phyloP scores from a whole-genome alignment of 2,888 invertebrate genomes.

The Ectropis crepuscularia region DNA sequence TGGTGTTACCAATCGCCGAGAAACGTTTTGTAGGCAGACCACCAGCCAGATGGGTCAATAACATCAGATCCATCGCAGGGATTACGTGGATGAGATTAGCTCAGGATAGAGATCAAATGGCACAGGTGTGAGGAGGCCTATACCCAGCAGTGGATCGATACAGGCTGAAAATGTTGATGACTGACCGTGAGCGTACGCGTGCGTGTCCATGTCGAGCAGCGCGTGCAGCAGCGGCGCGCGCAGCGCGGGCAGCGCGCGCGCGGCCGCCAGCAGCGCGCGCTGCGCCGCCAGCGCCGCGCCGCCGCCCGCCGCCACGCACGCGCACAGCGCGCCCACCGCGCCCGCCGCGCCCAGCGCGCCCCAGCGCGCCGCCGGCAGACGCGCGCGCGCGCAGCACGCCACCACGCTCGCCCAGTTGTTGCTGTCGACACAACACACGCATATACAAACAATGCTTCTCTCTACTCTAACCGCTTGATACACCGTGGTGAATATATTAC shows the following conservation, averaged over 20 bases:
- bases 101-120: too few relatives aligned
- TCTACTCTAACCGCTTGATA: not conserved
- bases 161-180: too few relatives aligned
- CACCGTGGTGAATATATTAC: not conserved
- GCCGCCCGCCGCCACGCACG: constrained; percentile 42
- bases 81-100: too few relatives aligned
- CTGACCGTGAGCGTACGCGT: constrained; percentile 69
- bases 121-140: too few relatives aligned
- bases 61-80: too few relatives aligned
- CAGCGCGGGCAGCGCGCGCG: constrained; percentile 51
- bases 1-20: too few relatives aligned
- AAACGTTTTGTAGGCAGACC: too few relatives aligned
- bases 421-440: constrained; percentile 64
- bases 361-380: constrained; percentile 58
- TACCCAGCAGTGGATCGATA: too few relatives aligned
- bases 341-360: constrained; percentile 51
- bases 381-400: constrained; percentile 89
- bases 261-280: constrained; percentile 49
- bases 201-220: constrained; percentile 68
- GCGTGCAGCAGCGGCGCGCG: constrained; percentile 56
- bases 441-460: too few relatives aligned
- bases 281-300: constrained; percentile 51
- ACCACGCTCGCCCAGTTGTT: constrained; percentile 94
- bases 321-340: constrained; percentile 54
- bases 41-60: too few relatives aligned